Evolutionary conservation across 2,888 invertebrate genomes (phyloP).

Genomic region (Ophion slaviceki): DNA sequence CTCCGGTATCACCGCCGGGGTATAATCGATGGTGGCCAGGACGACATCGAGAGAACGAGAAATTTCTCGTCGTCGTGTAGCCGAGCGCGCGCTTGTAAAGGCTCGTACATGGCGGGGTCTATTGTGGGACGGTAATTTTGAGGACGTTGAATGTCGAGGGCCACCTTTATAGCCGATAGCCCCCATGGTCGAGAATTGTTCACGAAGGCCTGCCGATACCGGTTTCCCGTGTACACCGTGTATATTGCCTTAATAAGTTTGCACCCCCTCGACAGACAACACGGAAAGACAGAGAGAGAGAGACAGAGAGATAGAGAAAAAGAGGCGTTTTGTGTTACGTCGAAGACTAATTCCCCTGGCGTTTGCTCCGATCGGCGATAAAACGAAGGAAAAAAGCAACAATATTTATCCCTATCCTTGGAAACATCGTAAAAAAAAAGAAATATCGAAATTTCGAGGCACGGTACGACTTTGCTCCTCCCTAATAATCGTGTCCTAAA

Average conservation of each 20-base stretch:
- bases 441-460: not conserved
- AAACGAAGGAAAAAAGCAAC: not conserved
- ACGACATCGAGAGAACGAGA: conserved; percentile 62
- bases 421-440: conserved; percentile 1
- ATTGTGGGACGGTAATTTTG: not conserved
- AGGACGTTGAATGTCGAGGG: too few species aligned
- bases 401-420: not conserved
- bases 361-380: not conserved
- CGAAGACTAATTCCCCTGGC: not conserved
- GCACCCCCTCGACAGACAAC: conserved; percentile 59
- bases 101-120: conserved; percentile 21
- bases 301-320: not conserved
- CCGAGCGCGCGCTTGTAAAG: conserved; percentile 36
- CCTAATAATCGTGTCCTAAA: not conserved
- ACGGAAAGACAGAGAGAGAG: conserved; percentile 18
- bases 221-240: conserved; percentile 41
- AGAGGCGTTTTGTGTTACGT: conserved; percentile 21
- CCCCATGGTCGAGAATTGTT: not conserved
- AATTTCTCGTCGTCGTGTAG: conserved; percentile 49
- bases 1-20: conserved; percentile 33
- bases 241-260: conserved; percentile 68
- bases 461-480: not conserved
- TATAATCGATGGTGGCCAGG: conserved; percentile 65
- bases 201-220: conserved; percentile 16
- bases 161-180: too few species aligned